A percentile compares a stretch with the other conserved stretches of the same genome.
phyloP scores from a whole-genome alignment of 2,888 invertebrate genomes.

The Rotaria sp. region DNA sequence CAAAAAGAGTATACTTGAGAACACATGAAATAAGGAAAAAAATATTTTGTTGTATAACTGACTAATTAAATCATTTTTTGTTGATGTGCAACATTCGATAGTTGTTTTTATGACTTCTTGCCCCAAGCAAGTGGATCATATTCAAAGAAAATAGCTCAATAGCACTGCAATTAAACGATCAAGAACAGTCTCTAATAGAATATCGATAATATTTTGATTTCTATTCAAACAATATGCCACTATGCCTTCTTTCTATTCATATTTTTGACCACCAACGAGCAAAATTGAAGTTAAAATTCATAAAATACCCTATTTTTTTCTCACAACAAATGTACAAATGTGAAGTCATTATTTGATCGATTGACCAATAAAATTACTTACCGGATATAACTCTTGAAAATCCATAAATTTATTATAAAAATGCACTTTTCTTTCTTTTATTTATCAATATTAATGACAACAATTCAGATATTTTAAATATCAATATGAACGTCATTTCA shows the following conservation, averaged over 20 bases:
- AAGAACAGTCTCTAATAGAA: neutral
- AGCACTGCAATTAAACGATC: neutral
- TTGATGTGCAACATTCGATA: neutral
- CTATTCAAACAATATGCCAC: too few relatives aligned
- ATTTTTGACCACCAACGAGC: too few relatives aligned
- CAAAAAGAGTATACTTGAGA: neutral
- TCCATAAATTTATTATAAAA: neutral
- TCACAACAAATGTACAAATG: too few relatives aligned
- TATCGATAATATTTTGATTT: too few relatives aligned
- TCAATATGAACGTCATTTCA: neutral
- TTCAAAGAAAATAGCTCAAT: neutral
- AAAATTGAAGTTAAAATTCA: neutral
- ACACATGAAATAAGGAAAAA: too few relatives aligned
- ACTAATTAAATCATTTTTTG: too few relatives aligned
- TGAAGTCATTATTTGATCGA: neutral
- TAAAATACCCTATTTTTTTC: neutral
- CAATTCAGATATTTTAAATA: neutral
- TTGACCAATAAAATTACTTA: neutral
- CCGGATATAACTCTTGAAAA: neutral
- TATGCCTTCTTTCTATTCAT: too few relatives aligned
- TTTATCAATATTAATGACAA: neutral
- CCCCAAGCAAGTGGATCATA: neutral
- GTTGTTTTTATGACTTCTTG: neutral
- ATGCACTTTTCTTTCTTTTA: neutral
- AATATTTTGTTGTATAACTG: too few relatives aligned